Base-by-base conservation (phyloP, 2,113 vertebrate genomes). In the Periophthalmodon schlosseri region DNA sequence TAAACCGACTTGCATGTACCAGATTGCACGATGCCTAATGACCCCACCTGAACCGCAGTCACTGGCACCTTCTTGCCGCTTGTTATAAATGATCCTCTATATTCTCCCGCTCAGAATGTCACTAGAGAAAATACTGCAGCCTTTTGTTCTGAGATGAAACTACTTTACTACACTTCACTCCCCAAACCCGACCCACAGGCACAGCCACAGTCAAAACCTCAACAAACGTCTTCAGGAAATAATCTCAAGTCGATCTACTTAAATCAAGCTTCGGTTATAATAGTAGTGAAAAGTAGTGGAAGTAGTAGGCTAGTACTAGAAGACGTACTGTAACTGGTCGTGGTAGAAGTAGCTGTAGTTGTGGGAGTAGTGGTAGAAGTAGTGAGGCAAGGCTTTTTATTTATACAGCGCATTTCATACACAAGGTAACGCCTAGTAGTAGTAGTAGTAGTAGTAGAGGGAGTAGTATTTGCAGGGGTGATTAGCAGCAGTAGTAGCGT, bases 141-240 rank as follows among this genome's bases (percentile, higher is more conserved):
- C 57, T 60, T 60, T 60, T 58, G 52, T 61, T 68, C 69, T 36
- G 0, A 63, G 44, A 46, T 33, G 58, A 64, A 67, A 80, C 74
- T 66, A 16, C 71, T 80, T 52, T 63, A 72, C 76, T 70, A 63
- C 69, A 57, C 33, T 64, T 58, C 72, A 28, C 73, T 65, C 63
- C 20, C 18, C 34, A 65, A 39, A 36, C 10, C 34, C n/a, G 63
- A 65, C 34, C 20, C 3, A n/a, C 18, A n/a, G 63, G 33, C 16
- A 39, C 0, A 39, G 39, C 34, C 34, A 12, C 63, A 39, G 18
- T 12, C 63, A 44, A 39, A 64, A 36, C 60, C 15, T 14, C 9
- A 39, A 44, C 34, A 39, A 44, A 65, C 2, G 33, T 18, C 28
- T 34, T 18, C 20, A n/a, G 63, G 11, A 44, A 65, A 65, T 16